Base-by-base conservation (phyloP, 2,797 vertebrate species). In the Propithecus deckenii region DNA sequence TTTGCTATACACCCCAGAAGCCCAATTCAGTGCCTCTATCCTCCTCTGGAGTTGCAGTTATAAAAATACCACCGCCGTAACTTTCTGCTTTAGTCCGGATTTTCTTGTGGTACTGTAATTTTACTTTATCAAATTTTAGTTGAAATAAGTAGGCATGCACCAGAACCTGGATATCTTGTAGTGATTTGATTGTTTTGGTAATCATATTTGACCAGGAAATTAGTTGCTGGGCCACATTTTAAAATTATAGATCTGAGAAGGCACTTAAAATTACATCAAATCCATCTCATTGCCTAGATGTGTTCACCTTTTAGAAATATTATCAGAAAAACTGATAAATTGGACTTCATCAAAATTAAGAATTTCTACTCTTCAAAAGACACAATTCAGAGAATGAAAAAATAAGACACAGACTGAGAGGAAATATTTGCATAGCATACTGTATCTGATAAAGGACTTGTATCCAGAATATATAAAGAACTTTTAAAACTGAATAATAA, bases 161-260 rank as follows among this genome's bases (percentile, higher is more conserved):
- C 69, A 17, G 69, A 79, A 75, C 43, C 43, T 90, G 86, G 43
- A 50, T 46, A 43, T 35, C 63, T 85, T 67, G 72, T 75, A 71
- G 65, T 15, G 74, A 55, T 55, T 67, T 72, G 63, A 71, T 63
- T 75, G 38, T 61, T 92, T 75, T 75, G 12, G 5, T 57, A 91
- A 80, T 80, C 35, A 89, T 55, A 84, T 83, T 72, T 84, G 80
- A 74, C 25, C 35, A 86, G 50, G 28, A 92, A 95, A 94, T 10
- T 43, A 72, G 43, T 94, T 83, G 9, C n/a, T 57, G 30, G 46
- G 23, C 18, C 59, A 75, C 14, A 88, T 76, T 89, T 96, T 67
- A 85, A 97, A 91, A 93, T 67, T 57, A 89, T 50, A 93, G 75
- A 85, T 91, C 20, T 89, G 20, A 86, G 25, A 86, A 59, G 38